Evolutionary conservation across 2,797 vertebrate species (phyloP).

Genomic region (Lacerta bilineata): DNA sequence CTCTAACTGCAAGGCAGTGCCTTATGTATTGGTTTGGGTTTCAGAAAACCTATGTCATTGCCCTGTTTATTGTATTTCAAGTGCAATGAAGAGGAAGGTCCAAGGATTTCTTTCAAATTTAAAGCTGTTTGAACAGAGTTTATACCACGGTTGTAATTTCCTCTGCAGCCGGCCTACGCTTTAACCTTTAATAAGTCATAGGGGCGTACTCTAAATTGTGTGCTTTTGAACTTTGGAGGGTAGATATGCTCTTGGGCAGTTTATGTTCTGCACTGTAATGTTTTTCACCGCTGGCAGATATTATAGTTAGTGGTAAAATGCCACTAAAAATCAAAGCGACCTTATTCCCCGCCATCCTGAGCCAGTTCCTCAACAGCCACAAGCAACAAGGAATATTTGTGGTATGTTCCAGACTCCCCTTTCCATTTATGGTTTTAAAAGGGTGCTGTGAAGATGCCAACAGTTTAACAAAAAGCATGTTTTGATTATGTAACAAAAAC

Average conservation of each 20-base stretch:
- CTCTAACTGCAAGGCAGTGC: not conserved
- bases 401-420: not conserved
- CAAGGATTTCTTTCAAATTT: constrained; percentile 28
- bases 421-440: not conserved
- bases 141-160: constrained; percentile 18
- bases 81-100: not conserved
- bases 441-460: too few species aligned
- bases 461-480: not conserved
- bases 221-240: not conserved
- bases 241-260: constrained; percentile 9
- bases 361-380: not conserved
- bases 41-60: not conserved
- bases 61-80: not conserved
- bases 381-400: not conserved
- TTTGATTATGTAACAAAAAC: not conserved
- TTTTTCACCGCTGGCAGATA: constrained; percentile 15
- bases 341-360: not conserved
- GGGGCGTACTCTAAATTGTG: not conserved
- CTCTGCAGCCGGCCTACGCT: not conserved
- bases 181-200: constrained; percentile 40
- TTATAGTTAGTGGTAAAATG: constrained; percentile 24
- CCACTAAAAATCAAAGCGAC: constrained; percentile 13
- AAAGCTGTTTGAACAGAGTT: constrained; percentile 26
- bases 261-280: constrained; percentile 4
- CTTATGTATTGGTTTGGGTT: not conserved